Base-by-base conservation (phyloP, 2,113 vertebrate genomes). In the Gasterosteus aculeatus region DNA sequence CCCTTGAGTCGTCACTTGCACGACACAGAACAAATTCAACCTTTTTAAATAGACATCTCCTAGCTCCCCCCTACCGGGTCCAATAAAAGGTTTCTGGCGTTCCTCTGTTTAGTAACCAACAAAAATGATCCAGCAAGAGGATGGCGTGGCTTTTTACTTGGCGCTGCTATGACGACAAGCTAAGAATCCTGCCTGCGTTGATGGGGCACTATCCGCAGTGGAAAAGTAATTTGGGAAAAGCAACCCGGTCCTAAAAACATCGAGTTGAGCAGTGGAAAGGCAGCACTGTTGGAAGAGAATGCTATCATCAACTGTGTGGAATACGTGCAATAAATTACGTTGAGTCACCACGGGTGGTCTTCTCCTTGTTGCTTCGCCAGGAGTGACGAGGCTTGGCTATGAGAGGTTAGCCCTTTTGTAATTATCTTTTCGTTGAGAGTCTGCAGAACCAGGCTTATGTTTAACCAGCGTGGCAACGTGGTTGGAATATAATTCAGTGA, bases 301-400 rank as follows among this genome's bases (percentile, higher is more conserved):
- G 31, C 80, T 70, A 80, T 73, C 49, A 70, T 75, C 31, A 54
- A 15, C 31, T 11, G 26, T 44, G 44, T 46, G 63, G 68, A 81
- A 78, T 70, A 51, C 8, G 15, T 22, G 46, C 57, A 57, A 78
- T 78, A 41, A 53, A n/a, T 26, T 64, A 39, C 47, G 2, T 51
- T 51, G 65, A 11, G 68, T 82, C 69, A 58, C 42, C 7, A 42
- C 33, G 38, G 68, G 64, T 73, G 65, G 69, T 72, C 47, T 39
- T 56, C 54, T 74, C 3, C 15, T 29, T 33, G 67, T 53, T 22
- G 3, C 60, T 67, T 78, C 56, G 46, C 4, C 10, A 29, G 31
- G 46, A 47, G 44, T 69, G 33, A 51, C 12, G 0, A 14, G 11
- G 5, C 18, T 22, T 35, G 5, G 42, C 65, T 31, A 16, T 47